A percentile compares a stretch with the other conserved stretches of the same genome.
Conservation (phyloP, 2,888 invertebrate genomes). For the Hyposoter dolosus region DNA sequence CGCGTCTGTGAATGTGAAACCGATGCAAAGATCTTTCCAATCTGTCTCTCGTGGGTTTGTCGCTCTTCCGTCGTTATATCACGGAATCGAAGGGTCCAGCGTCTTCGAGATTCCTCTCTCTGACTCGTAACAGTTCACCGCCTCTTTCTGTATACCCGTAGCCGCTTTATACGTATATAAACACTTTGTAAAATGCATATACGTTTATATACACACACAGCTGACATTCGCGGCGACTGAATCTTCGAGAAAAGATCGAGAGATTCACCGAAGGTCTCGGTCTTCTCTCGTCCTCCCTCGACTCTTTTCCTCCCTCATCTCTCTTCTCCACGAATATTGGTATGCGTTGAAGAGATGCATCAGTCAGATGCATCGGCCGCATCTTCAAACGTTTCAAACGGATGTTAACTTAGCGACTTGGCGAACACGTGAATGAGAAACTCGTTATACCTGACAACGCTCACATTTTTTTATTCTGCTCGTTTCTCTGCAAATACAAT, state of each 20-base stretch:
- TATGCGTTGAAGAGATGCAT: slow-evolving; percentile 50
- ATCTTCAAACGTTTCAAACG: slow-evolving; percentile 24
- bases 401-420: slow-evolving; percentile 35
- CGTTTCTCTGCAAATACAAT: not conserved
- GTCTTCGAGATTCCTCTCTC: slow-evolving; percentile 39
- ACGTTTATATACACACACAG: slow-evolving; percentile 37
- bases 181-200: slow-evolving; percentile 3
- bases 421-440: slow-evolving; percentile 9
- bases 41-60: slow-evolving; percentile 60
- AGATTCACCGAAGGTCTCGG: slow-evolving; percentile 24
- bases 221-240: slow-evolving; percentile 47
- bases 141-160: slow-evolving; percentile 16
- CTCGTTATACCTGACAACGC: slow-evolving; percentile 1
- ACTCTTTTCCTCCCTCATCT: not conserved
- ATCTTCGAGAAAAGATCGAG: slow-evolving; percentile 64
- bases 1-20: slow-evolving; percentile 26
- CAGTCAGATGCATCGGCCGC: slow-evolving; percentile 39
- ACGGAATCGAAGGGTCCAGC: slow-evolving; percentile 53
- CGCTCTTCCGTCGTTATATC: slow-evolving; percentile 63
- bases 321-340: slow-evolving; percentile 21
- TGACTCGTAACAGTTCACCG: slow-evolving; percentile 42
- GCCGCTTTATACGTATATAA: slow-evolving; percentile 6
- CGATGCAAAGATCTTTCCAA: slow-evolving; percentile 54
- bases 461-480: not conserved
- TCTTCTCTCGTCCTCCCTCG: slow-evolving; percentile 9